Base-by-base conservation (phyloP, 2,113 vertebrate genomes). In the Channa argus region DNA sequence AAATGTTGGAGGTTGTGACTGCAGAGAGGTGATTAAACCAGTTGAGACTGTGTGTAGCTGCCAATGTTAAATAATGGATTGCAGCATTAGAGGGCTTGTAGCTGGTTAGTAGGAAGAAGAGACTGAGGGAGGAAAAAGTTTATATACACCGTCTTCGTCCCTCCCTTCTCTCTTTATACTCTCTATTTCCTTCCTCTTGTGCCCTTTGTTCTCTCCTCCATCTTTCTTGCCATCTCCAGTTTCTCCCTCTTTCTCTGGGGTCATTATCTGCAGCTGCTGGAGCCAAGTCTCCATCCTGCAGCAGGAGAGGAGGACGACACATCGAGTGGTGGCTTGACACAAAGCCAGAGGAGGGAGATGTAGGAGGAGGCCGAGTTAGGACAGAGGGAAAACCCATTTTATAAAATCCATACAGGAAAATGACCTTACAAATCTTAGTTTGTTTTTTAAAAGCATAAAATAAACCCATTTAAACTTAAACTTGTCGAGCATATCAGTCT, bases 51-150 rank as follows among this genome's bases (percentile, higher is more conserved):
- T 62, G 74, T 51, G 56, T 59, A 59, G 24, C 68, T 52, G 63
- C 60, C 74, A 46, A 82, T 80, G 68, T 39, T 86, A 39, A 89
- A 85, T 86, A 81, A 87, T 87, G 78, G 82, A 87, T 83, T 77
- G 82, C 64, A 82, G 74, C 88, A 79, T 82, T 79, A 72, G 71
- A 38, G 55, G 3, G 54, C 71, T 61, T 74, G 74, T 82, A 67
- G 71, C 71, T 71, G 63, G 44, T 80, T 68, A 68, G 64, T 33
- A 12, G 8, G 39, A 24, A 72, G 63, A 59, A 24, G 14, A 68
- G 11, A 61, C 45, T 50, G 66, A 41, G 55, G 53, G 24, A 39
- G 47, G 72, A 78, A 54, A 80, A 77, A 63, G 63, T 85, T 86
- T 74, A 45, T 7, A 54, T 79, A 24, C 50, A 52, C 5, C 64